phyloP scores from a whole-genome alignment of 2,797 vertebrate genomes.

The Gorsachius magnificus region DNA sequence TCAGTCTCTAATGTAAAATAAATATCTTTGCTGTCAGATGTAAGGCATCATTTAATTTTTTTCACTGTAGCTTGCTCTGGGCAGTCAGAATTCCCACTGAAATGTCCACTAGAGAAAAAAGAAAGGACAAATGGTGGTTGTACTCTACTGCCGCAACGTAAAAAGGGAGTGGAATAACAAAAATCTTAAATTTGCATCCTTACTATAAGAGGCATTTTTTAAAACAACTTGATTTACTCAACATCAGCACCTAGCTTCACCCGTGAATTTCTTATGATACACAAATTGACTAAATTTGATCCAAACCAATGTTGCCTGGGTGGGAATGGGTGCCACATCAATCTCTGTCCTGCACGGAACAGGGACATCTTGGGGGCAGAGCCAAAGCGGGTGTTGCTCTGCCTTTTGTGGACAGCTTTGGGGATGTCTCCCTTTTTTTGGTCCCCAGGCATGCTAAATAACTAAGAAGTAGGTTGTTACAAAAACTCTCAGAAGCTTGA shows the following conservation, averaged over 20 bases:
- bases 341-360: neutral
- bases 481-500: neutral
- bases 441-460: neutral
- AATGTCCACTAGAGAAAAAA: neutral
- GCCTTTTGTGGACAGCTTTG: neutral
- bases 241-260: neutral
- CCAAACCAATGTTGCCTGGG: neutral
- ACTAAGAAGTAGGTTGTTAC: neutral
- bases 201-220: neutral
- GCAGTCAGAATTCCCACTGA: neutral
- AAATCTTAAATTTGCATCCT: neutral
- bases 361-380: neutral
- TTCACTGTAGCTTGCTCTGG: neutral
- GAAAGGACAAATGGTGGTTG: neutral
- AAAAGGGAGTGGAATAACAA: neutral
- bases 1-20: neutral
- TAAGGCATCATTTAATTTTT: neutral
- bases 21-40: neutral
- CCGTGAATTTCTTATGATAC: neutral
- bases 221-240: neutral
- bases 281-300: neutral
- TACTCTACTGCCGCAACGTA: neutral
- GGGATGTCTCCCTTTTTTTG: neutral
- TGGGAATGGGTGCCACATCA: neutral
- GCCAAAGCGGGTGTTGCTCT: neutral